A percentile compares a stretch with the other conserved stretches of the same genome.
Conservation (phyloP, 2,888 invertebrate species). For the Zootermopsis nevadensis region DNA sequence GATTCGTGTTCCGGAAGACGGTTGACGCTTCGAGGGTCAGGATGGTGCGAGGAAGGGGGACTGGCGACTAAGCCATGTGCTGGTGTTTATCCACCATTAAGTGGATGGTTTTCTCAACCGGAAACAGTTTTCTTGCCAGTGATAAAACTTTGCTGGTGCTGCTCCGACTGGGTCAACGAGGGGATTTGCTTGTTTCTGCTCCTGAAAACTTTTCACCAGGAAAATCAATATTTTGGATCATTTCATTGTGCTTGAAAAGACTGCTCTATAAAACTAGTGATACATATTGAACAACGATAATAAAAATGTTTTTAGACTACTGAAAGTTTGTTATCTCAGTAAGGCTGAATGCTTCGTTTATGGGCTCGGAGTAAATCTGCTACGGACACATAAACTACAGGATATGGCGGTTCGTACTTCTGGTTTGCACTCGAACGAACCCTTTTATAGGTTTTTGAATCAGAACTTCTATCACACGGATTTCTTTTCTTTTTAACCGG, state of each 20-base stretch:
- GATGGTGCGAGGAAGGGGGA: background rate
- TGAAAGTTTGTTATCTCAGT: constrained; percentile 10
- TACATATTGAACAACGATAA: constrained; percentile 26
- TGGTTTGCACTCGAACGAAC: background rate
- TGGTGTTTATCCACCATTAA: constrained; percentile 34
- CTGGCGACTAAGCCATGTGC: constrained; percentile 5
- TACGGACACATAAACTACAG: background rate
- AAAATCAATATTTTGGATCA: constrained; percentile 28
- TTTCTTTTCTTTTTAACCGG: background rate
- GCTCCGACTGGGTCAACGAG: background rate
- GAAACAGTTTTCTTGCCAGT: constrained; percentile 30
- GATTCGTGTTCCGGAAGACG: constrained; percentile 2
- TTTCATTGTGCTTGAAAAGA: constrained; percentile 26
- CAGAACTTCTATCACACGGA: background rate
- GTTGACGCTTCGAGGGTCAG: background rate
- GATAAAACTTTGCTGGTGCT: constrained; percentile 22
- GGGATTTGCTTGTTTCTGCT: background rate
- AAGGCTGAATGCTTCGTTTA: constrained; percentile 18
- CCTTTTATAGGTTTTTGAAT: background rate
- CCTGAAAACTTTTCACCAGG: constrained; percentile 1
- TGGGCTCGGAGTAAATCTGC: background rate
- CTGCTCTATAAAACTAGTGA: background rate
- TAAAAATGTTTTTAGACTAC: background rate
- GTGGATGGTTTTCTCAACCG: constrained; percentile 36
- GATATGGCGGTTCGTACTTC: background rate